Base-by-base conservation (phyloP, 2,888 invertebrate genomes). In the Meiosimyza decipiens region DNA sequence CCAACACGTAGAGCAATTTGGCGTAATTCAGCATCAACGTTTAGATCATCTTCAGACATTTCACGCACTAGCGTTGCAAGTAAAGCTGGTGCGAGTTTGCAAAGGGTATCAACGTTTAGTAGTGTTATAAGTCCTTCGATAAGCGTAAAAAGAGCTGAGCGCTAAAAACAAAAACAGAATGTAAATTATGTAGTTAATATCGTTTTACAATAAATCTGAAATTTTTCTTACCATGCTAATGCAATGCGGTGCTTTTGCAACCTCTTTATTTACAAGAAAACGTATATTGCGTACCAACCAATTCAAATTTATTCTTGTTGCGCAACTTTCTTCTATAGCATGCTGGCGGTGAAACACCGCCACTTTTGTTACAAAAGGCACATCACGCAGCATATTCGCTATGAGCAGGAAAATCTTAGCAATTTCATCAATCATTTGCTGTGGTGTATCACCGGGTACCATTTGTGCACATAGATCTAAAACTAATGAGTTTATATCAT, bases 101-200 rank as follows among this genome's bases (percentile, higher is more conserved):
- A 83, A 0, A 96, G 83, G 40, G 90, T 88, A 4, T 91, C 90
- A 2, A 86, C 81, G 11, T 91, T 90, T 33, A 96, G 83, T 1
- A 91, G 90, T 22, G 92, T 89, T 12, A 91, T 88, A 0, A 96
- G 83, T 15, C 94, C 95, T 28, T 93, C 93, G 79, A 95, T 91
- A 90, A 94, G 95, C 78, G 95, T 94, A 81, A 96, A 96, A 62
- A 94, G 91, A 80, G 93, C 91, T 51, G 90, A 91, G 78, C 97
- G 90, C 94, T 95, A 86, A 2, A 89, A 88, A 72, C 50, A 22
- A 62, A 54, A 64, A 16, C 9, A 2, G 22, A 11, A 22, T 28
- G 15, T 52, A 11, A 18, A 52, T 11, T 60, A 71, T 40, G 49
- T 62, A 40, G 49, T 47, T 22, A 33, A 6, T 28, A 74, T 72